phyloP scores from a whole-genome alignment of 2,797 vertebrate species.

The Diplodus puntazzo region DNA sequence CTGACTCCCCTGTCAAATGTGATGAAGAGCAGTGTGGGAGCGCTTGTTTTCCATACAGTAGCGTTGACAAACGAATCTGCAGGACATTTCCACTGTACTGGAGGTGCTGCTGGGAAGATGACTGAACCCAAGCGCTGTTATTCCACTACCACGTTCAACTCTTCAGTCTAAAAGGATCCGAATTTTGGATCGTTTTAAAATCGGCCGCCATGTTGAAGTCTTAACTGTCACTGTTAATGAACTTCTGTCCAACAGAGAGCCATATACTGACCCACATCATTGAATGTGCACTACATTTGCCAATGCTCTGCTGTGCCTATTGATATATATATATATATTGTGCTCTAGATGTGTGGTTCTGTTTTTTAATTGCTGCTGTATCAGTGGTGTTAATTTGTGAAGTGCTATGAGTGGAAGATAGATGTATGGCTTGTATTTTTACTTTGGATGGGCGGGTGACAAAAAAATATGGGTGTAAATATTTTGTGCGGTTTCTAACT shows the following conservation, averaged over 20 bases:
- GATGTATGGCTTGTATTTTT: constrained; percentile 32
- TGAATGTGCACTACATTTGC: constrained; percentile 57
- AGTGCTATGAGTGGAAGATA: constrained; percentile 13
- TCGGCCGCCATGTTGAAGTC: not conserved
- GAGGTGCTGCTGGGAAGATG: not conserved
- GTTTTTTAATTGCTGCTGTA: constrained; percentile 51
- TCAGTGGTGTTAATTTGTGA: constrained; percentile 56
- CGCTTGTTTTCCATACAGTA: not conserved
- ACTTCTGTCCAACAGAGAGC: constrained; percentile 30
- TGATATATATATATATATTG: constrained; percentile 36
- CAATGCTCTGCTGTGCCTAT: constrained; percentile 65
- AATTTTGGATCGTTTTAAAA: not conserved
- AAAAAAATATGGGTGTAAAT: constrained; percentile 48
- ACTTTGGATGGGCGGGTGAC: not conserved
- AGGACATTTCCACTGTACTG: not conserved
- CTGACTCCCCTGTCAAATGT: constrained; percentile 5
- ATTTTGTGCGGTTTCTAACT: constrained; percentile 45
- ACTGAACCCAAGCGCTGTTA: not conserved
- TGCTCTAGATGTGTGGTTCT: constrained; percentile 31
- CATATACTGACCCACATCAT: constrained; percentile 38
- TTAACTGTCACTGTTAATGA: not conserved
- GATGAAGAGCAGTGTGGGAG: constrained; percentile 21
- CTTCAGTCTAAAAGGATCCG: not conserved
- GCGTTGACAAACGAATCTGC: constrained; percentile 24
- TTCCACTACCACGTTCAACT: not conserved